Conservation (phyloP, 2,797 vertebrate genomes). For the Propithecus deckenii region DNA sequence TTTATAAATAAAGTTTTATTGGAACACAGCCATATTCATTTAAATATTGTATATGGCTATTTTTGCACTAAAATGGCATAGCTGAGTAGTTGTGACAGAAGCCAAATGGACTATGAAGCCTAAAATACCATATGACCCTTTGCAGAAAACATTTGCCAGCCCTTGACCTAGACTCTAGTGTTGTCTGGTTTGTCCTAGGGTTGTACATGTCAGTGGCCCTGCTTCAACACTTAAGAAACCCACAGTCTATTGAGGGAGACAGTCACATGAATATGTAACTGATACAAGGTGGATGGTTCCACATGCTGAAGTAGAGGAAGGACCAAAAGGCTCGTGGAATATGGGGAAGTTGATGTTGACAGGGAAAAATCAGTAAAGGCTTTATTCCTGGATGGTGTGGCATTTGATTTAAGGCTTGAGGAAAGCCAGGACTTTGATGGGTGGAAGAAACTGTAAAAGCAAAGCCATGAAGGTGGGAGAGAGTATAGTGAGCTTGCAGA, state of each 20-base stretch:
- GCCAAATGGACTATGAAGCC: neutral
- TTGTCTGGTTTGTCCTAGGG: neutral
- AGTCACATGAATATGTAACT: neutral
- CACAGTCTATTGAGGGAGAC: neutral
- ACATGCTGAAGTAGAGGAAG: neutral
- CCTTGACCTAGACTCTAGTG: neutral
- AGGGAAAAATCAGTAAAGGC: neutral
- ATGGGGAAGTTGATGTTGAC: neutral
- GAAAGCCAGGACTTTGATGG: neutral
- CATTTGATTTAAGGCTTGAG: neutral
- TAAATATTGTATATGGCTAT: neutral
- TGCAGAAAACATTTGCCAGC: neutral
- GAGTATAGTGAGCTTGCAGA: neutral
- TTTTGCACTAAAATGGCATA: neutral
- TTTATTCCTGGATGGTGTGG: neutral
- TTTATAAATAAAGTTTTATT: slow-evolving; percentile 33
- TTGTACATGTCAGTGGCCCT: neutral
- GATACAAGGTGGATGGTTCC: neutral
- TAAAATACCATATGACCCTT: neutral
- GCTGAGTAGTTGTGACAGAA: neutral
- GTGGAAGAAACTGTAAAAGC: neutral
- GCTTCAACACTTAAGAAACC: neutral
- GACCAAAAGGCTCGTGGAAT: neutral
- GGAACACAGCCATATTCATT: neutral
- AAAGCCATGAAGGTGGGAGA: neutral